Percentiles rank a stretch among this genome's conserved stretches.
These are phyloP conservation scores for Centrocercus urophasianus DNA, from an alignment of 2,113 vertebrate species.

Conservation along the genomic window DNA sequence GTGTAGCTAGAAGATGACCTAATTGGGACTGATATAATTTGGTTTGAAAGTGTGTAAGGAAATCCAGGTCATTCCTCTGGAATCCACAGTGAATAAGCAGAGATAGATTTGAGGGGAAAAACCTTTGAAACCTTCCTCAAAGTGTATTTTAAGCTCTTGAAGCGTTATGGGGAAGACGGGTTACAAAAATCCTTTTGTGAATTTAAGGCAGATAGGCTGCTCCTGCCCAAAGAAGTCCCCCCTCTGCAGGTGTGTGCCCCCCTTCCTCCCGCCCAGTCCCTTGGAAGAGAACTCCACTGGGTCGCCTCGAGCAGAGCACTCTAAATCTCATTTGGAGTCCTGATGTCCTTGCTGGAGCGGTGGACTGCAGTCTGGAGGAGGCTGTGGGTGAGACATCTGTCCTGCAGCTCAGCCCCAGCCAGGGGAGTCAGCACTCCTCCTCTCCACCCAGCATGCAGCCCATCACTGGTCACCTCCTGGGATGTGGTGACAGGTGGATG, in stretches of 20 bases:
- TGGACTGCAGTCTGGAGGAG: not conserved
- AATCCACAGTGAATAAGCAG: constrained; percentile 67
- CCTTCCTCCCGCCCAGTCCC: not conserved
- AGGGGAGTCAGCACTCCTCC: not conserved
- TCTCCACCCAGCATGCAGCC: fast-evolving
- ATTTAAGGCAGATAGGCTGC: constrained; percentile 1
- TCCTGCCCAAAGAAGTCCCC: constrained; percentile 40
- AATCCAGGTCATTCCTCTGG: constrained; percentile 78
- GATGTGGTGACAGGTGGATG: not conserved
- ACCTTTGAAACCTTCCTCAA: constrained; percentile 49
- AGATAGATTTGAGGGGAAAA: constrained; percentile 24
- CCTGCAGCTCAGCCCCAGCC: not conserved
- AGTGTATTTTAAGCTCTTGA: constrained; percentile 71
- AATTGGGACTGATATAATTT: constrained; percentile 77
- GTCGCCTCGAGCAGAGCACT: not conserved
- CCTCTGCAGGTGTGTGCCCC: not conserved
- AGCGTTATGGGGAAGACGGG: constrained; percentile 56
- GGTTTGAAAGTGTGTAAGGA: constrained; percentile 74
- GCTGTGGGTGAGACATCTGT: not conserved
- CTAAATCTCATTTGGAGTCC: not conserved
- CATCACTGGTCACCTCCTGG: not conserved
- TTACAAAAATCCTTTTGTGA: constrained; percentile 60
- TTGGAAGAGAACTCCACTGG: not conserved
- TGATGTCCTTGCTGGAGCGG: fast-evolving
- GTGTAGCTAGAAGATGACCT: constrained; percentile 68